A percentile compares a stretch with the other conserved stretches of the same genome.
These are phyloP conservation scores for Sternotherus odoratus DNA, from an alignment of 2,797 vertebrate species.

Conservation along the genomic window DNA sequence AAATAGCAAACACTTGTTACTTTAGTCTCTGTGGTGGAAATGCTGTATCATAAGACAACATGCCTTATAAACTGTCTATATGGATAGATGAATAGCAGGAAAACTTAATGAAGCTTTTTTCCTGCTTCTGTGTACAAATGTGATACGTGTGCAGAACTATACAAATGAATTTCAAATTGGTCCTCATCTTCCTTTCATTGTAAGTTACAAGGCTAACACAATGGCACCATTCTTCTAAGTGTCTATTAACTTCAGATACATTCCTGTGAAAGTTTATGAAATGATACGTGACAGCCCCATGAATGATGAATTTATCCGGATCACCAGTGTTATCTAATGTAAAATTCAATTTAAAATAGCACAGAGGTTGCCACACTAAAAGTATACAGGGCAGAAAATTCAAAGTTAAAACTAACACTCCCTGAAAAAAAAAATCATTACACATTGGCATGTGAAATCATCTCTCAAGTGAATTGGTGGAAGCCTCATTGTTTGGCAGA, in stretches of 20 bases:
- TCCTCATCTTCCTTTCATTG: slow-evolving; percentile 55
- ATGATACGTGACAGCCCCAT: slow-evolving; percentile 18
- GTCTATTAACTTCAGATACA: slow-evolving; percentile 48
- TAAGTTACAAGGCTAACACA: slow-evolving; percentile 54
- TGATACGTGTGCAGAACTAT: background rate
- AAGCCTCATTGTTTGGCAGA: background rate
- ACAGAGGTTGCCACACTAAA: background rate
- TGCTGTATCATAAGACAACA: background rate
- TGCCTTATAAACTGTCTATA: background rate
- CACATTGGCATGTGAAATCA: background rate
- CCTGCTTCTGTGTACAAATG: background rate
- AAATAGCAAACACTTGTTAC: background rate
- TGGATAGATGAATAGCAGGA: background rate
- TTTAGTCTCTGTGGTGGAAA: background rate
- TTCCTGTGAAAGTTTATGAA: slow-evolving; percentile 53
- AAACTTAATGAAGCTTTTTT: background rate
- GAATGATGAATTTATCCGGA: slow-evolving; percentile 5
- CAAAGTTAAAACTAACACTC: background rate
- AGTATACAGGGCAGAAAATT: background rate
- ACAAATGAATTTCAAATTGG: slow-evolving; percentile 12
- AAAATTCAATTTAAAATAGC: background rate
- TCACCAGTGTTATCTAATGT: background rate
- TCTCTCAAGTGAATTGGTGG: background rate
- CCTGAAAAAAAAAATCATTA: background rate
- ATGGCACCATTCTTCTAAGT: slow-evolving; percentile 57